phyloP scores from a whole-genome alignment of 2,797 vertebrate species.

The Zalophus californianus region DNA sequence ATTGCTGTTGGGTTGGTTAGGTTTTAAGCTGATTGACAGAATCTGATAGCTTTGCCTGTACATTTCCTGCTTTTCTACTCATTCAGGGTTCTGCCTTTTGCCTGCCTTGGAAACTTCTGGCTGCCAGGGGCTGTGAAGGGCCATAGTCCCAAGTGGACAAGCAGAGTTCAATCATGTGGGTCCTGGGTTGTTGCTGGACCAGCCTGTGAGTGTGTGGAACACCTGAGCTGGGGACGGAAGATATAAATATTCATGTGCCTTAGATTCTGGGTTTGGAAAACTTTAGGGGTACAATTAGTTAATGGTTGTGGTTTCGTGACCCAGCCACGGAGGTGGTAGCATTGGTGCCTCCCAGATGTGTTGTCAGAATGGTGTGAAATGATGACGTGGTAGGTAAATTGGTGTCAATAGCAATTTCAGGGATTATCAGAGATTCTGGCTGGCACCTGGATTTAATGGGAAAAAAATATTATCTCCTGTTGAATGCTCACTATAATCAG shows the following conservation, averaged over 20 bases:
- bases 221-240: background rate
- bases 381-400: background rate
- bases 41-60: background rate
- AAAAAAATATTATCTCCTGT: background rate
- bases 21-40: background rate
- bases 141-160: background rate
- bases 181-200: background rate
- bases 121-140: background rate
- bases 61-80: background rate
- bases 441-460: background rate
- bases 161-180: background rate
- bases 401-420: background rate
- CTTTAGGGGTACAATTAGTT: background rate
- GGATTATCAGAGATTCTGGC: background rate
- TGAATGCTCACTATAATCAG: background rate
- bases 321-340: accelerated
- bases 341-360: too few relatives aligned
- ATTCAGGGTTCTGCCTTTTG: background rate
- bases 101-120: background rate
- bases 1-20: background rate
- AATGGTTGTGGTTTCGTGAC: background rate
- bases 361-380: background rate
- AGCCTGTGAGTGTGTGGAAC: background rate
- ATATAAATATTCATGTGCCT: background rate
- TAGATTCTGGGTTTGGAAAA: background rate